A percentile compares a stretch with the other conserved stretches of the same genome.
Conservation (phyloP, 1,140 invertebrate species). For the Halesus radiatus region DNA sequence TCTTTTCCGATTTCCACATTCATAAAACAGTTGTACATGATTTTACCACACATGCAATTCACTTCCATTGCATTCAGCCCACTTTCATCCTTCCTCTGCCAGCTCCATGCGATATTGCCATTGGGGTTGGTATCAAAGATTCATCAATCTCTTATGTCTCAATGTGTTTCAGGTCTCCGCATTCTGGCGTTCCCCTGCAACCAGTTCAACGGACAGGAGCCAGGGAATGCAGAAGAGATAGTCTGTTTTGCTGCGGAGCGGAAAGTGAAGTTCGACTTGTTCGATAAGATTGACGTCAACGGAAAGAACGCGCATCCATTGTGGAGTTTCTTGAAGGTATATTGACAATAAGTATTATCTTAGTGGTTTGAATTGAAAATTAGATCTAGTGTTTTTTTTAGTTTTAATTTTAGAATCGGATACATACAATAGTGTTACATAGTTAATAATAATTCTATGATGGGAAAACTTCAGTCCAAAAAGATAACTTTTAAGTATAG, state of each 20-base stretch:
- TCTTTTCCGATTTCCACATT: too few species aligned
- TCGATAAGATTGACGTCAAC: constrained; percentile 90
- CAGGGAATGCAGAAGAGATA: constrained; percentile 82
- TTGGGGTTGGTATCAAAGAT: too few species aligned
- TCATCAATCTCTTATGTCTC: too few species aligned
- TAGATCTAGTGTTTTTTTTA: background rate
- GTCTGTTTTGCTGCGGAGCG: constrained; percentile 80
- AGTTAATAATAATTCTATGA: too few species aligned
- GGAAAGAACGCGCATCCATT: constrained; percentile 88
- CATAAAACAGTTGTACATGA: too few species aligned
- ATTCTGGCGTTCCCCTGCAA: constrained; percentile 95
- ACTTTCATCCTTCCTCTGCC: too few species aligned
- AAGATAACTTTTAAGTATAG: too few species aligned
- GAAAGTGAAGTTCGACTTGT: constrained; percentile 84
- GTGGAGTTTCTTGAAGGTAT: constrained; percentile 88
- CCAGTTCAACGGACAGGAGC: constrained; percentile 90
- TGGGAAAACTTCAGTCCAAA: too few species aligned
- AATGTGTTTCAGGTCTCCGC: constrained; percentile 72
- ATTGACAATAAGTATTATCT: background rate
- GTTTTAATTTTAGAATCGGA: background rate
- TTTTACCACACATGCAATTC: too few species aligned
- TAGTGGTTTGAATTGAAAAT: background rate
- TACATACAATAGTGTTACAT: too few species aligned
- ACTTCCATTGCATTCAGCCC: too few species aligned
- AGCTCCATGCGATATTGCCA: too few species aligned